Conservation (phyloP, 1,140 invertebrate species). For the Stratiolaelaps scimitus region DNA sequence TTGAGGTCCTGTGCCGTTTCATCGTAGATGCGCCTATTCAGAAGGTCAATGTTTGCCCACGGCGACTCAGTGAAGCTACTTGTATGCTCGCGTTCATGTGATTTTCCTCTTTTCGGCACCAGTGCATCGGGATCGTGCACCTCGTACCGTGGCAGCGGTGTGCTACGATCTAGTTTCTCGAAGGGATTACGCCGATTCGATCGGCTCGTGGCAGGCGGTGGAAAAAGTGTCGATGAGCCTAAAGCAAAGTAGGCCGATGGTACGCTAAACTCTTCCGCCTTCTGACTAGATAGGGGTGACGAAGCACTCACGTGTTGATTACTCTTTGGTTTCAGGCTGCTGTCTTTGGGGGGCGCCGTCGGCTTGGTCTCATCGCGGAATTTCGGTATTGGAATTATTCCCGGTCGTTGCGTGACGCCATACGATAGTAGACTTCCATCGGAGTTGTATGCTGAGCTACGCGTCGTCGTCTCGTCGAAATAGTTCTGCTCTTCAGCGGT, state of each 20-base stretch:
- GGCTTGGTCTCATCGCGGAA: neutral
- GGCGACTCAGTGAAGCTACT: neutral
- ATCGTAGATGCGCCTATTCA: neutral
- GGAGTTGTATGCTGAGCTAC: neutral
- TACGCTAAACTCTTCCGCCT: too few species aligned
- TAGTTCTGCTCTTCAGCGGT: neutral
- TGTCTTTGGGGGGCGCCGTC: neutral
- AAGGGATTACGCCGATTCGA: neutral
- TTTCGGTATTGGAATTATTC: neutral
- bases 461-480: neutral
- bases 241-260: too few species aligned
- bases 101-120: neutral
- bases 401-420: too few species aligned
- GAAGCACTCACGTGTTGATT: too few species aligned
- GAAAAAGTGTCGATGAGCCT: conserved; percentile 1
- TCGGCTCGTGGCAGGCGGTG: neutral
- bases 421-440: neutral
- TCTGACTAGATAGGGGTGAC: too few species aligned
- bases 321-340: neutral
- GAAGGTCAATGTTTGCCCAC: neutral
- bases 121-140: neutral
- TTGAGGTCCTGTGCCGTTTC: neutral
- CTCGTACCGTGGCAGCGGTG: neutral
- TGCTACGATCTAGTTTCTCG: neutral
- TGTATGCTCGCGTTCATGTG: neutral